phyloP scores from a whole-genome alignment of 1,140 invertebrate genomes.

The Drosophila busckii region DNA sequence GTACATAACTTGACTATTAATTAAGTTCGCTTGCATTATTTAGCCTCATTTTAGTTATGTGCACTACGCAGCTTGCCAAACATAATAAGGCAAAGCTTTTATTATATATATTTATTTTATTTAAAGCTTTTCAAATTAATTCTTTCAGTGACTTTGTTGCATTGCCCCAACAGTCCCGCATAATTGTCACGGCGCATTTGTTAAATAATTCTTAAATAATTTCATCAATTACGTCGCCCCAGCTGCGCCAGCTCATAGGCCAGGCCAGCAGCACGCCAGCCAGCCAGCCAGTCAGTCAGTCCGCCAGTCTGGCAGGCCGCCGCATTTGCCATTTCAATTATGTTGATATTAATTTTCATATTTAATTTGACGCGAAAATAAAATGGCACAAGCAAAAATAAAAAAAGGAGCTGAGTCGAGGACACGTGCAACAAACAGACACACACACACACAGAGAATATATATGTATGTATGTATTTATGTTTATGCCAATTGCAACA shows the following conservation, averaged over 20 bases:
- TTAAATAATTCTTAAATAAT: constrained; percentile 74
- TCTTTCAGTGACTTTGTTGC: constrained; percentile 31
- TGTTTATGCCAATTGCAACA: constrained; percentile 10
- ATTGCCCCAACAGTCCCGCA: constrained; percentile 39
- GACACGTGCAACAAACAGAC: constrained; percentile 1
- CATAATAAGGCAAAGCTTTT: too few relatives aligned
- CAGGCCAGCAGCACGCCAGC: too few relatives aligned
- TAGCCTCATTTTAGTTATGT: too few relatives aligned
- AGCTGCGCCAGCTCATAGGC: constrained; percentile 39
- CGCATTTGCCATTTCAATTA: constrained; percentile 63
- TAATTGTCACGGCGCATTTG: constrained; percentile 70
- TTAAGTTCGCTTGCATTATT: too few relatives aligned
- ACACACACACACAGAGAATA: neutral
- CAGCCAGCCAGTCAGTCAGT: too few relatives aligned
- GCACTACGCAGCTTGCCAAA: too few relatives aligned
- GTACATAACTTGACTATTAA: too few relatives aligned
- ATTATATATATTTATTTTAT: neutral
- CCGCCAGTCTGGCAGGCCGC: constrained; percentile 10
- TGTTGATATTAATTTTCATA: constrained; percentile 76
- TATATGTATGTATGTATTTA: neutral
- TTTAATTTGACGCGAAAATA: constrained; percentile 68
- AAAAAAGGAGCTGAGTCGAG: constrained; percentile 7
- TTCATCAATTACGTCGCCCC: constrained; percentile 65
- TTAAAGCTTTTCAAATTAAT: neutral
- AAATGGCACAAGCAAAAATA: constrained; percentile 17